Evolutionary conservation across 2,888 invertebrate species (phyloP).

Genomic region (Athalia rosae): DNA sequence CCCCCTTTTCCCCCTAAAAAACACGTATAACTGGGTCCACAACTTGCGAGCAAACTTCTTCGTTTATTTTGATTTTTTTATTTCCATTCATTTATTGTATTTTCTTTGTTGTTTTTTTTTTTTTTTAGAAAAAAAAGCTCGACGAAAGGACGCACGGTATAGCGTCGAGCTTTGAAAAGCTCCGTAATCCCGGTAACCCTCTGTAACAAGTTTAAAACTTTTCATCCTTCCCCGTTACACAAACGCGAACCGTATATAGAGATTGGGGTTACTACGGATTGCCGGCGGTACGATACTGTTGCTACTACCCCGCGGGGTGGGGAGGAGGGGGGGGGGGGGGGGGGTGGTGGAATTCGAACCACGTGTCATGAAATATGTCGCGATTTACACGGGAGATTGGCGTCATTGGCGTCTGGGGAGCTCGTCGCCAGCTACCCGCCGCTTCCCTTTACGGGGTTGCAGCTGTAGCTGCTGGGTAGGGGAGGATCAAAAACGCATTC

Average conservation of each 20-base stretch:
- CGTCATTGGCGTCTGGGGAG: conserved; percentile 72
- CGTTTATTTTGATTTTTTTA: neutral
- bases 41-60: no score
- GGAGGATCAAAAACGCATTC: conserved; percentile 71
- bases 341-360: conserved; percentile 41
- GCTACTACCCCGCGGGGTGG: neutral
- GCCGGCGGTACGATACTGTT: neutral
- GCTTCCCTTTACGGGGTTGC: conserved; percentile 21
- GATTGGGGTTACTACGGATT: conserved; percentile 27
- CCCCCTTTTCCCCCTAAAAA: no score
- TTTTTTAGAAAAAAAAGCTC: neutral
- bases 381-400: conserved; percentile 73
- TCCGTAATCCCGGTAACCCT: conserved; percentile 47
- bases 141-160: conserved; percentile 41
- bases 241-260: conserved; percentile 5
- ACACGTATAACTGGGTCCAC: no score
- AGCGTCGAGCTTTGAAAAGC: conserved; percentile 18
- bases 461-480: no score
- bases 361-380: conserved; percentile 71
- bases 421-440: conserved; percentile 46
- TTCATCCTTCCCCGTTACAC: conserved; percentile 48
- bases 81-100: neutral
- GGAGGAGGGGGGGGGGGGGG: no score
- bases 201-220: conserved; percentile 58
- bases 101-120: neutral